Conservation (phyloP, 1,140 invertebrate species). For the Matsumurasca onukii region DNA sequence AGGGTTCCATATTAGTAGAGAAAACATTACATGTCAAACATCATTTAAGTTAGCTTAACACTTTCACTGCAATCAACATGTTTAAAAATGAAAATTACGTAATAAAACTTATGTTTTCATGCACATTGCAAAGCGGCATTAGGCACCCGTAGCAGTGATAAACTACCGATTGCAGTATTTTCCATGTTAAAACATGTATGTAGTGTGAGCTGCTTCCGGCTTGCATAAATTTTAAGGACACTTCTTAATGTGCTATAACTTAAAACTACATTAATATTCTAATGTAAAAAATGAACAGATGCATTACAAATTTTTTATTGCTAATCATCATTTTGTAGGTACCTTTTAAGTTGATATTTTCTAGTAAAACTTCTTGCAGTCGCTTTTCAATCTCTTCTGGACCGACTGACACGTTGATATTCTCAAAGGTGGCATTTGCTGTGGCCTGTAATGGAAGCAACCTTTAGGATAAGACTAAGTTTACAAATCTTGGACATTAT, state of each 20-base stretch:
- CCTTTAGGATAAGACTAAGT: no score
- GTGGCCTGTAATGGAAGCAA: no score
- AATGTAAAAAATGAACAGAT: background rate
- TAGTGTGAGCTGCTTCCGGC: background rate
- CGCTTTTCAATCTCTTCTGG: conserved; percentile 17
- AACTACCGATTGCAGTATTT: background rate
- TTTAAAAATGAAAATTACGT: no score
- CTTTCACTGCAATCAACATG: no score
- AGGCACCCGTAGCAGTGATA: background rate
- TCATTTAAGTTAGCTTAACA: no score
- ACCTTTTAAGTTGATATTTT: conserved; percentile 24
- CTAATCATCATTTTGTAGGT: background rate
- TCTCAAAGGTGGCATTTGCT: no score
- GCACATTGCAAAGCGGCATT: no score
- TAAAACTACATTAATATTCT: background rate
- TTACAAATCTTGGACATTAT: no score
- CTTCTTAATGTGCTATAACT: background rate
- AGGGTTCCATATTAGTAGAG: no score
- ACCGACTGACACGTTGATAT: background rate
- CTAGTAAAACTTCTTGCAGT: conserved; percentile 15
- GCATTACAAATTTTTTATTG: background rate
- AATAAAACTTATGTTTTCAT: no score
- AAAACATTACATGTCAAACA: no score
- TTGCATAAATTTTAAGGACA: background rate
- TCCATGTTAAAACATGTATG: background rate